Percentiles rank a stretch among this genome's conserved stretches.
phyloP scores from a whole-genome alignment of 2,888 invertebrate genomes.

The Tetramorium bicarinatum region DNA sequence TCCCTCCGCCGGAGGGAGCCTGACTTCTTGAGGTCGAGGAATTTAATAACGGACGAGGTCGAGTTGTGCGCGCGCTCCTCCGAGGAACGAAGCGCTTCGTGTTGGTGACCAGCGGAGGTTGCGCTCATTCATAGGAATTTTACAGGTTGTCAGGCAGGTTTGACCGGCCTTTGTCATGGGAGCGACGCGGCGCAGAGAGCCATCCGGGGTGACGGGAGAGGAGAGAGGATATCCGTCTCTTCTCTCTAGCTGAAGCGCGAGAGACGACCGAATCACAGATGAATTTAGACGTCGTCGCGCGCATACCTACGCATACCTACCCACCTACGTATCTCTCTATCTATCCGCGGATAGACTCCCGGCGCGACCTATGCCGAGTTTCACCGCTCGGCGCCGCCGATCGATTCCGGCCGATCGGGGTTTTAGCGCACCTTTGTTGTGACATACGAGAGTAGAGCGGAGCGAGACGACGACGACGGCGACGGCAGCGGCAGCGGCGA shows the following conservation, averaged over 20 bases:
- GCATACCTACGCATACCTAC: neutral
- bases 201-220: constrained; percentile 39
- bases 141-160: constrained; percentile 84
- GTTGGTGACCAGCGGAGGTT: constrained; percentile 74
- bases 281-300: constrained; percentile 68
- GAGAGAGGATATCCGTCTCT: constrained; percentile 64
- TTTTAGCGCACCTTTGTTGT: constrained; percentile 49
- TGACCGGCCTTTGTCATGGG: constrained; percentile 83
- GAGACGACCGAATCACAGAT: constrained; percentile 71
- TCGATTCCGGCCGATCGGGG: constrained; percentile 36
- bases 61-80: constrained; percentile 61
- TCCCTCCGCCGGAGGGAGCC: constrained; percentile 36
- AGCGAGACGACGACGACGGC: neutral
- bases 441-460: constrained; percentile 44
- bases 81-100: constrained; percentile 59
- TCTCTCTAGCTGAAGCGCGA: constrained; percentile 24
- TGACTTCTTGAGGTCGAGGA: constrained; percentile 74
- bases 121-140: constrained; percentile 84
- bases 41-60: constrained; percentile 79
- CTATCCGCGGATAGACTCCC: constrained; percentile 49
- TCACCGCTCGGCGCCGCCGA: constrained; percentile 32
- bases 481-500: too few relatives aligned
- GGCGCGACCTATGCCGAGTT: constrained; percentile 32
- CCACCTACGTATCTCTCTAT: constrained; percentile 8
- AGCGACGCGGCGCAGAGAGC: constrained; percentile 68